phyloP scores from a whole-genome alignment of 2,113 vertebrate species.

The Thunnus maccoyii region DNA sequence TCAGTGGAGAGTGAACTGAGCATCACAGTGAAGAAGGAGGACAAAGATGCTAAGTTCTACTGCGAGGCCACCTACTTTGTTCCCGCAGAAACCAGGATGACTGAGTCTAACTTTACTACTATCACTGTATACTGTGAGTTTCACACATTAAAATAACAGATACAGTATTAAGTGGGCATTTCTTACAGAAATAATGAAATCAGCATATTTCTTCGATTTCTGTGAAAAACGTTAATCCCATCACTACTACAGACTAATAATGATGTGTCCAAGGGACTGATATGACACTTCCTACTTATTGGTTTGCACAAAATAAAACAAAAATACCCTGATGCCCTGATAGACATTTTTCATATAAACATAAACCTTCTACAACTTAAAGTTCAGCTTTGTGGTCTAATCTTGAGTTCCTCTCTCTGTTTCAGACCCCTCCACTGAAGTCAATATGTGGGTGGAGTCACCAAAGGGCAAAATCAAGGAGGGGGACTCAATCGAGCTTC shows the following conservation, averaged over 20 bases:
- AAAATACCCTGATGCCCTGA: too few relatives aligned
- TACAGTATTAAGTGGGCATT: neutral
- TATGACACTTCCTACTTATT: too few relatives aligned
- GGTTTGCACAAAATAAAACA: too few relatives aligned
- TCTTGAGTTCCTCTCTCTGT: conserved; percentile 13
- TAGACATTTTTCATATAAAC: neutral
- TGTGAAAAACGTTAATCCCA: too few relatives aligned
- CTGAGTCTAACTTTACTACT: conserved; percentile 72
- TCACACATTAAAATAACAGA: neutral
- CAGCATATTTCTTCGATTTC: too few relatives aligned
- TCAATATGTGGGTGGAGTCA: conserved; percentile 72
- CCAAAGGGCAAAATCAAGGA: conserved; percentile 75
- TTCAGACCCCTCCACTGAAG: conserved; percentile 69
- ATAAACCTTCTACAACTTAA: neutral
- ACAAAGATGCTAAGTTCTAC: conserved; percentile 86
- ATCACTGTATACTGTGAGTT: conserved; percentile 90
- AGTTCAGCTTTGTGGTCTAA: neutral
- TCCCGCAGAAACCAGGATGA: conserved; percentile 68
- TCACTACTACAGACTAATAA: too few relatives aligned
- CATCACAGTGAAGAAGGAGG: conserved; percentile 80
- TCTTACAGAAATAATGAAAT: too few relatives aligned
- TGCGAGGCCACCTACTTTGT: conserved; percentile 89
- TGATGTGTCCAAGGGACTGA: too few relatives aligned
- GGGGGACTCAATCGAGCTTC: conserved; percentile 65
- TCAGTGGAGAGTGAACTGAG: conserved; percentile 86